Percentiles rank a stretch among this genome's conserved stretches.
These are phyloP conservation scores for Carlito syrichta DNA, from an alignment of 2,113 vertebrate genomes.

Conservation along the genomic window DNA sequence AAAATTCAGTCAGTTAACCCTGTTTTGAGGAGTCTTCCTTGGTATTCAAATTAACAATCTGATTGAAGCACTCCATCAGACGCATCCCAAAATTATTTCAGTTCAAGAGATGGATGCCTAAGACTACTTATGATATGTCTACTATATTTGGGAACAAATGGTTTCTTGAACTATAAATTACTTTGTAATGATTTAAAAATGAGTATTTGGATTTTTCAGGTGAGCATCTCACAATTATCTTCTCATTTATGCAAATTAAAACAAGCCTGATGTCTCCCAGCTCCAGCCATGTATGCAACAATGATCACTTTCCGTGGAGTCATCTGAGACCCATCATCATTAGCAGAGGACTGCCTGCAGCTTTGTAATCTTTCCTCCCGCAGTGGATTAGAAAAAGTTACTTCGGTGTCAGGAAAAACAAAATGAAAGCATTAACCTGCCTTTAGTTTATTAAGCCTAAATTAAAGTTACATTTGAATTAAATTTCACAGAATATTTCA, in stretches of 20 bases:
- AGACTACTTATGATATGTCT: not conserved
- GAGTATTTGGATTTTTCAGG: not conserved
- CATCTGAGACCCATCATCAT: not conserved
- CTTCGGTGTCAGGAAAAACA: not conserved
- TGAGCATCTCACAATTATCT: not conserved
- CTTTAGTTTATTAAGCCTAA: not conserved
- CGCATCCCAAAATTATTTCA: not conserved
- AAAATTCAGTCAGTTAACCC: not conserved
- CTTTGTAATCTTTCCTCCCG: not conserved
- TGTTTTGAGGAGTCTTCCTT: not conserved
- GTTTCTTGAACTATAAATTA: not conserved
- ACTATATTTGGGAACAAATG: not conserved
- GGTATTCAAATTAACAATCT: not conserved
- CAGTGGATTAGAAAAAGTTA: not conserved
- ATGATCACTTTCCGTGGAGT: not conserved
- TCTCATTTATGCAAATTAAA: constrained; percentile 15
- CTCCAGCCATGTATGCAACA: not conserved
- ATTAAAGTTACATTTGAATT: not conserved
- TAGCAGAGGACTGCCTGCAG: not conserved
- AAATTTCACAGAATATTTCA: not conserved
- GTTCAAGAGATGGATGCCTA: not conserved
- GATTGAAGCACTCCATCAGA: not conserved
- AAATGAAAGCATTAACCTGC: not conserved
- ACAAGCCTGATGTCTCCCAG: not conserved
- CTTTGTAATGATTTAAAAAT: constrained; percentile 29